These are phyloP conservation scores for Clanis bilineata DNA, from an alignment of 2,888 invertebrate genomes.

Conservation along the genomic window DNA sequence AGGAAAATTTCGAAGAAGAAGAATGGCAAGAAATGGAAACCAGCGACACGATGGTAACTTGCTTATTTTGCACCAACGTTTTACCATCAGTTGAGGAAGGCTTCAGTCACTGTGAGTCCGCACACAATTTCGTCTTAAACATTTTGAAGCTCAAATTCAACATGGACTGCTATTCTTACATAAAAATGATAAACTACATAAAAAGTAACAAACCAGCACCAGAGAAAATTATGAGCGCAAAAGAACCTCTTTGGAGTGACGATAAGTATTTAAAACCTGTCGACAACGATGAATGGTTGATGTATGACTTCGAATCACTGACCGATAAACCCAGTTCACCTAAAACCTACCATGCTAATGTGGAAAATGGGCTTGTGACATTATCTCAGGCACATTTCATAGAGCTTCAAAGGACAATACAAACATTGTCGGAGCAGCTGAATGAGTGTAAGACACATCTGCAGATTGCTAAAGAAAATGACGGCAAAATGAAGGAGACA, in stretches of 20 bases:
- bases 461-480: constrained; percentile 83
- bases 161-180: constrained; percentile 92
- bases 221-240: constrained; percentile 77
- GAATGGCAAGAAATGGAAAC: constrained; percentile 79
- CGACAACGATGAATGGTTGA: constrained; percentile 90
- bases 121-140: constrained; percentile 85
- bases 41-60: constrained; percentile 69
- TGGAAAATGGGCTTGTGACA: constrained; percentile 83
- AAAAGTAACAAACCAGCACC: constrained; percentile 83
- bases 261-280: constrained; percentile 90
- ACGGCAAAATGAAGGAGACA: constrained; percentile 82
- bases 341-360: constrained; percentile 80
- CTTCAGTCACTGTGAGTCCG: constrained; percentile 84
- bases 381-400: constrained; percentile 83
- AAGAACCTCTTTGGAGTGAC: constrained; percentile 85
- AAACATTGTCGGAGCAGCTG: constrained; percentile 79
- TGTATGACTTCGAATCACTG: constrained; percentile 86
- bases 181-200: constrained; percentile 91
- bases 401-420: constrained; percentile 83
- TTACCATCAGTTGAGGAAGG: constrained; percentile 84
- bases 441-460: constrained; percentile 83
- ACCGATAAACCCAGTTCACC: constrained; percentile 63
- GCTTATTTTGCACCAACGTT: constrained; percentile 88
- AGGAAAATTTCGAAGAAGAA: constrained; percentile 73
- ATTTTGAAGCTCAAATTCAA: constrained; percentile 85